phyloP scores from a whole-genome alignment of 1,140 invertebrate species.

The Mizuhopecten yessoensis region DNA sequence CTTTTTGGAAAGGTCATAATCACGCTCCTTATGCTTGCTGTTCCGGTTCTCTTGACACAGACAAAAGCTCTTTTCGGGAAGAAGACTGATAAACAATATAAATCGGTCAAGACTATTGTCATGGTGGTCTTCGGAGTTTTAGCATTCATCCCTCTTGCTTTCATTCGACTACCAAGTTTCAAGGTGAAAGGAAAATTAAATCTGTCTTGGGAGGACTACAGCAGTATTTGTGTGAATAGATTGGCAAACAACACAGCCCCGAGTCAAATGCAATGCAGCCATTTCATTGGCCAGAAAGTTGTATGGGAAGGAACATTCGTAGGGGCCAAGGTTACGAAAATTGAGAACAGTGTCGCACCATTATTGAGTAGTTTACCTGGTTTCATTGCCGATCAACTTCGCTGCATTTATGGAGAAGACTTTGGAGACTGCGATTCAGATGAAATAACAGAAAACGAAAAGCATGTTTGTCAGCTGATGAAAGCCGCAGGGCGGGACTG shows the following conservation, averaged over 20 bases:
- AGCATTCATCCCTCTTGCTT: slow-evolving; percentile 74
- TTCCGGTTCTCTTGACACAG: slow-evolving; percentile 75
- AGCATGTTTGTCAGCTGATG: slow-evolving; percentile 70
- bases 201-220: slow-evolving; percentile 71
- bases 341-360: slow-evolving; percentile 74
- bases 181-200: slow-evolving; percentile 54
- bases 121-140: slow-evolving; percentile 76
- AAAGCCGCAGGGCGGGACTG: slow-evolving; percentile 68
- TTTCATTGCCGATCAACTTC: slow-evolving; percentile 72
- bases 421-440: slow-evolving; percentile 69
- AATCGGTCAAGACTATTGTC: slow-evolving; percentile 71
- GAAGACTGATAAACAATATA: slow-evolving; percentile 69
- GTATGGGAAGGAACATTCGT: slow-evolving; percentile 71
- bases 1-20: slow-evolving; percentile 77
- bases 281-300: slow-evolving; percentile 73
- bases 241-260: slow-evolving; percentile 58
- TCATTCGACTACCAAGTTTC: slow-evolving; percentile 70
- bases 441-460: slow-evolving; percentile 58
- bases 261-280: slow-evolving; percentile 68
- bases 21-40: slow-evolving; percentile 69
- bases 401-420: slow-evolving; percentile 75
- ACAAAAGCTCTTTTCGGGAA: slow-evolving; percentile 75
- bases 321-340: slow-evolving; percentile 69
- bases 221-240: slow-evolving; percentile 63
- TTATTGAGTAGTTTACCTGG: slow-evolving; percentile 73